A percentile compares a stretch with the other conserved stretches of the same genome.
Evolutionary conservation across 2,113 vertebrate species (phyloP).

Genomic region (Heloderma charlesbogerti): DNA sequence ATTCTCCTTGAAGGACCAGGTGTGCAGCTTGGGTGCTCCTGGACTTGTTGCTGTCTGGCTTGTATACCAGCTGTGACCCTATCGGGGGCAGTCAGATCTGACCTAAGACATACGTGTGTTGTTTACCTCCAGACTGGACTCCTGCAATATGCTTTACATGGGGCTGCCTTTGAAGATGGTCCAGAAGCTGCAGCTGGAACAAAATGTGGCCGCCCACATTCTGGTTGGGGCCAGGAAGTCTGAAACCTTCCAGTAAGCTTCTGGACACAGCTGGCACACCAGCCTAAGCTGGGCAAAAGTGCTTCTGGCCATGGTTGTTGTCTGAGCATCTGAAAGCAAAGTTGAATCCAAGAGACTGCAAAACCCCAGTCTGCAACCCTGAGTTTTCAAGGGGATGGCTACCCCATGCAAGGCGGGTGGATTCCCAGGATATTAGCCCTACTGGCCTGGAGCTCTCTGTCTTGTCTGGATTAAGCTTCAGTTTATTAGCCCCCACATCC

Average conservation of each 20-base stretch:
- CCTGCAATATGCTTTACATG: not conserved
- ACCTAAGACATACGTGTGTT: no score
- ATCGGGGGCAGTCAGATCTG: no score
- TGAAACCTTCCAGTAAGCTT: not conserved
- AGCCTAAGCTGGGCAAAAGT: no score
- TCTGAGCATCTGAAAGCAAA: no score
- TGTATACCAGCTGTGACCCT: not conserved
- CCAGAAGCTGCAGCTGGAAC: not conserved
- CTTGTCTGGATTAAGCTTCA: not conserved
- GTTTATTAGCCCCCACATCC: not conserved
- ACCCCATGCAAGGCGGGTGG: not conserved
- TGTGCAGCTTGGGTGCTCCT: not conserved
- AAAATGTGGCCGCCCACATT: not conserved
- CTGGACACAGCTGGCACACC: no score
- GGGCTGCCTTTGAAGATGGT: not conserved
- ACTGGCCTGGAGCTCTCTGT: not conserved
- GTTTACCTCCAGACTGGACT: not conserved
- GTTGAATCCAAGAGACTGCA: no score
- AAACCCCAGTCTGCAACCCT: not conserved
- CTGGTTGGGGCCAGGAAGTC: not conserved
- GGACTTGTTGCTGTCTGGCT: not conserved
- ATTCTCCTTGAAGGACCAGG: not conserved
- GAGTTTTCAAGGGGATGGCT: no score
- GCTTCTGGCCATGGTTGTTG: no score
- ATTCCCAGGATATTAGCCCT: not conserved